Conservation (phyloP, 2,888 invertebrate genomes). For the Conus canariensis region DNA sequence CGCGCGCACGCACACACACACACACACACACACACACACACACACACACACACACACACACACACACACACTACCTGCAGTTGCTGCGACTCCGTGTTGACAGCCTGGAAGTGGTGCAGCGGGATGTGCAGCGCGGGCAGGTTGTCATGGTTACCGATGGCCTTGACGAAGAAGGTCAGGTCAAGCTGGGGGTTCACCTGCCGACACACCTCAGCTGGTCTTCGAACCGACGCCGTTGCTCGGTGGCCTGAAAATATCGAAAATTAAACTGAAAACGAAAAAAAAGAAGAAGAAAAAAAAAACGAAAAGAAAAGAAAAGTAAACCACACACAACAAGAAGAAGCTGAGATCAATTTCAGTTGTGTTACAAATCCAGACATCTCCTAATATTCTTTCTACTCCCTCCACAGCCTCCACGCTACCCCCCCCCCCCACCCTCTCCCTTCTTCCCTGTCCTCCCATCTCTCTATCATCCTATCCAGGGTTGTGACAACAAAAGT, state of each 20-base stretch:
- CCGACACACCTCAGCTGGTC: conserved; percentile 88
- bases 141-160: conserved; percentile 81
- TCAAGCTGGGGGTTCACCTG: conserved; percentile 87
- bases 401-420: too few relatives aligned
- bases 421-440: too few relatives aligned
- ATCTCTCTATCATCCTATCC: not conserved
- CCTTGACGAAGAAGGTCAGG: conserved; percentile 88
- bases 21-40: conserved; percentile 12
- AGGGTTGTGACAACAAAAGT: too few relatives aligned
- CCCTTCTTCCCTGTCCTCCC: not conserved
- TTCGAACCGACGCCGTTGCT: conserved; percentile 91
- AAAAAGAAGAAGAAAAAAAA: not conserved
- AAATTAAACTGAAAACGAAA: not conserved
- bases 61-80: conserved; percentile 37
- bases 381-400: too few relatives aligned
- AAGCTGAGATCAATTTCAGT: too few relatives aligned
- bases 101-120: conserved; percentile 62
- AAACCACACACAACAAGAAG: too few relatives aligned
- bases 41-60: not conserved
- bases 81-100: conserved; percentile 45
- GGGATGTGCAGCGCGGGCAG: conserved; percentile 45
- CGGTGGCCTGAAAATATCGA: conserved; percentile 84
- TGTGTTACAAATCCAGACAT: too few relatives aligned
- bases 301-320: too few relatives aligned
- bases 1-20: not conserved